phyloP scores from a whole-genome alignment of 2,888 invertebrate species.

The Rhabditoides inermis region DNA sequence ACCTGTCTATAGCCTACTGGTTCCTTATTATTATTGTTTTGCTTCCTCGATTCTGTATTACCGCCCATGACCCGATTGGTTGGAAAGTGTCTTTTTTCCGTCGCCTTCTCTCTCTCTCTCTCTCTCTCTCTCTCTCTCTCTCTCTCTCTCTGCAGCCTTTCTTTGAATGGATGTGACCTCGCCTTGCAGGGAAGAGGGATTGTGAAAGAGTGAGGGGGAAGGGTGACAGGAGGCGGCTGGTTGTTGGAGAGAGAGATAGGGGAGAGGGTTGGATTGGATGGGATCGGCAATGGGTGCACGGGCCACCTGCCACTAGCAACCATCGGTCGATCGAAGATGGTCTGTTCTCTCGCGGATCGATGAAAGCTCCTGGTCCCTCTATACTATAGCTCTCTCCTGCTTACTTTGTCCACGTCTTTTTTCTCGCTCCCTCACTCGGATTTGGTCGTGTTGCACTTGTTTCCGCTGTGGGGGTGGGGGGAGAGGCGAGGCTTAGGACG shows the following conservation, averaged over 20 bases:
- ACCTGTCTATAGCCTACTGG: background rate
- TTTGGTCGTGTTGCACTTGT: conserved; percentile 14
- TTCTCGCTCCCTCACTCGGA: conserved; percentile 6
- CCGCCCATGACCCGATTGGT: too few species aligned
- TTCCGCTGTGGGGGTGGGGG: conserved; percentile 7
- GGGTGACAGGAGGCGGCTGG: too few species aligned
- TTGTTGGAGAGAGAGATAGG: background rate
- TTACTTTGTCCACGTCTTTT: conserved; percentile 8
- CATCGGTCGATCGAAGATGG: too few species aligned
- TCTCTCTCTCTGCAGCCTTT: background rate
- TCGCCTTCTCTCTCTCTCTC: conserved; percentile 5
- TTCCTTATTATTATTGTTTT: background rate
- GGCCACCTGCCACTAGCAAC: too few species aligned
- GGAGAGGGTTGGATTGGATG: background rate
- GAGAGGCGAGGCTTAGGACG: conserved; percentile 6
- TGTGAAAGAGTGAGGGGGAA: too few species aligned
- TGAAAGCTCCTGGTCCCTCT: too few species aligned
- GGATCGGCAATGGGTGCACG: too few species aligned
- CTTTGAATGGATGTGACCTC: background rate
- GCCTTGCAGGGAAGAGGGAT: conserved; percentile 1
- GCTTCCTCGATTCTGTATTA: background rate
- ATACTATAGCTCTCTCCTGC: too few species aligned
- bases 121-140: conserved; percentile 10
- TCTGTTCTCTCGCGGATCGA: too few species aligned
- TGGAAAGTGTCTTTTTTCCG: background rate